These are phyloP conservation scores for Misgurnus mizolepis DNA, from an alignment of 2,113 vertebrate genomes.

Conservation along the genomic window DNA sequence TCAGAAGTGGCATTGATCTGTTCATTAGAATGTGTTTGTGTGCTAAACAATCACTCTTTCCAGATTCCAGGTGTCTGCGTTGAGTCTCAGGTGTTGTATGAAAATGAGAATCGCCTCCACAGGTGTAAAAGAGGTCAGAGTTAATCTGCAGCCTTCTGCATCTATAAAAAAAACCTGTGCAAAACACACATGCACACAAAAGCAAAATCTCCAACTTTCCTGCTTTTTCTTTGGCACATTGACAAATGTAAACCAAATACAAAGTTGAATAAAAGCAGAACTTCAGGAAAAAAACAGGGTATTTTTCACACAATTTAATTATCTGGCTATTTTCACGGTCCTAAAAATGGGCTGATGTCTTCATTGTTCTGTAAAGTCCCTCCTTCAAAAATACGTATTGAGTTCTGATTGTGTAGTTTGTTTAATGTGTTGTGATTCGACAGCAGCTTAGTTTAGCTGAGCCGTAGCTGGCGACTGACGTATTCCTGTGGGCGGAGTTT, in stretches of 20 bases:
- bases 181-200: slow-evolving; percentile 32
- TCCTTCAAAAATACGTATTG: no score
- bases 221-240: neutral
- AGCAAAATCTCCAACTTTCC: slow-evolving; percentile 21
- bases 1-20: slow-evolving; percentile 36
- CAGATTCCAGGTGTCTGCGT: slow-evolving; percentile 4
- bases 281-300: no score
- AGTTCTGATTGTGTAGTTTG: no score
- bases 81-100: slow-evolving; percentile 47
- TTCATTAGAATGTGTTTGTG: slow-evolving; percentile 43
- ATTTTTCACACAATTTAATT: no score
- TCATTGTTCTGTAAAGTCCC: no score
- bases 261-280: neutral
- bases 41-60: slow-evolving; percentile 20
- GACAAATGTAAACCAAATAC: neutral
- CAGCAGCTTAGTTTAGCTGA: no score
- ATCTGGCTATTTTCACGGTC: no score
- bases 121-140: slow-evolving; percentile 32
- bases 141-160: slow-evolving; percentile 31
- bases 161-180: slow-evolving; percentile 3
- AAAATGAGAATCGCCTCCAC: slow-evolving; percentile 40
- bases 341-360: no score
- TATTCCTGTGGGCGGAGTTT: no score
- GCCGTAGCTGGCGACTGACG: no score
- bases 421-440: no score